Conservation (phyloP, 2,797 vertebrate species). For the Otolemur crassicaudatus region DNA sequence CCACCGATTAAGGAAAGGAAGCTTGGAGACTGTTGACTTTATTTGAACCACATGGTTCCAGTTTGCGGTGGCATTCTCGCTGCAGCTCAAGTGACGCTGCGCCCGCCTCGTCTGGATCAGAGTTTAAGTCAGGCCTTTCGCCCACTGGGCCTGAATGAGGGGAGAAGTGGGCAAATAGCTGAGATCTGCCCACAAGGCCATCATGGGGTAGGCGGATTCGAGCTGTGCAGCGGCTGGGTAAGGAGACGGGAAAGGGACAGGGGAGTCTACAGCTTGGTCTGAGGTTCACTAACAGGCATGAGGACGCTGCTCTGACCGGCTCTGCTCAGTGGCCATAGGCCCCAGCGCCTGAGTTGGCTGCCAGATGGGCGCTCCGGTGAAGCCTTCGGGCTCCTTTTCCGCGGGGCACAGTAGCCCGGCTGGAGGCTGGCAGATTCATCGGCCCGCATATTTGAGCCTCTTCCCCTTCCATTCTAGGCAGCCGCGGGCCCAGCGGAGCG, state of each 20-base stretch:
- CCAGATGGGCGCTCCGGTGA: neutral
- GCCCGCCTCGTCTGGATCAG: neutral
- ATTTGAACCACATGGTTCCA: constrained; percentile 73
- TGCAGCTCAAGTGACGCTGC: constrained; percentile 36
- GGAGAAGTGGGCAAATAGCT: neutral
- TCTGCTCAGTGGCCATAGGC: neutral
- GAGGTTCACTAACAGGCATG: neutral
- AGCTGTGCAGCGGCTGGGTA: neutral
- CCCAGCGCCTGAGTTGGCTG: neutral
- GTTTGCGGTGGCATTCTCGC: constrained; percentile 38
- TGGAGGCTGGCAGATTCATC: neutral
- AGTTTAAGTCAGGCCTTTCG: neutral
- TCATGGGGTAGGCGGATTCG: neutral
- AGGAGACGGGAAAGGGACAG: neutral
- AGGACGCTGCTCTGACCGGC: neutral
- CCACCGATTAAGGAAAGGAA: constrained; percentile 22
- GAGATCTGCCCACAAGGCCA: neutral
- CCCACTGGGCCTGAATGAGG: neutral
- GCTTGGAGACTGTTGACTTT: constrained; percentile 63
- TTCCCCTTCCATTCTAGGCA: constrained; percentile 83
- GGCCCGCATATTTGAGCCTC: constrained; percentile 62
- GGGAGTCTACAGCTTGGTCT: neutral
- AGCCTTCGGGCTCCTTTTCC: neutral
- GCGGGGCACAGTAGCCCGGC: neutral
- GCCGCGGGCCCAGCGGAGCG: constrained; percentile 83